Evolutionary conservation across 2,888 invertebrate genomes (phyloP).

Genomic region (Pyralis farinalis): DNA sequence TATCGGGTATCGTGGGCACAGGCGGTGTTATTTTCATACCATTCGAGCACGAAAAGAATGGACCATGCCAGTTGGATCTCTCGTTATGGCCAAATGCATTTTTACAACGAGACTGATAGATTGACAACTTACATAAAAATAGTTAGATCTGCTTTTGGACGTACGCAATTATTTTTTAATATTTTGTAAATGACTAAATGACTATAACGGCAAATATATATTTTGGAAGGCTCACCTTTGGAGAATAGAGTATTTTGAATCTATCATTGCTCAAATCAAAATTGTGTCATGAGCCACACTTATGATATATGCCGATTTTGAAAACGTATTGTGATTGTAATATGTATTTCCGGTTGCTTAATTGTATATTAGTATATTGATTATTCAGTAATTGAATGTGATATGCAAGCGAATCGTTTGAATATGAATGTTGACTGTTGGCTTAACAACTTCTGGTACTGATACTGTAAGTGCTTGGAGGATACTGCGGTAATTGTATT

Average conservation of each 20-base stretch:
- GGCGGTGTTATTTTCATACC: slow-evolving; percentile 42
- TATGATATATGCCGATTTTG: slow-evolving; percentile 65
- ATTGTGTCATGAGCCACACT: slow-evolving; percentile 69
- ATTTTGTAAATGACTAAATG: slow-evolving; percentile 62
- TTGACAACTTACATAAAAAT: slow-evolving; percentile 65
- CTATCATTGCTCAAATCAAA: slow-evolving; percentile 74
- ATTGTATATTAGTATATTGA: slow-evolving; percentile 55
- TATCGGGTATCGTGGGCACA: slow-evolving; percentile 49
- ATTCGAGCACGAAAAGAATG: slow-evolving; percentile 32
- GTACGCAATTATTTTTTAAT: slow-evolving; percentile 68
- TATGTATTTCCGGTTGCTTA: slow-evolving; percentile 54
- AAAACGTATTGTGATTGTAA: slow-evolving; percentile 60
- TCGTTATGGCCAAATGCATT: slow-evolving; percentile 77
- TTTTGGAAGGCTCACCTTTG: slow-evolving; percentile 77
- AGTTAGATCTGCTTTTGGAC: slow-evolving; percentile 73
- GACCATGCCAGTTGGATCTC: slow-evolving; percentile 66
- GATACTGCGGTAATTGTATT: not conserved
- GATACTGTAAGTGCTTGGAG: slow-evolving; percentile 15
- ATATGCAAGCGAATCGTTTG: slow-evolving; percentile 65
- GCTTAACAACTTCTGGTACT: slow-evolving; percentile 54
- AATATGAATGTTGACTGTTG: slow-evolving; percentile 47
- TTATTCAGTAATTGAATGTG: slow-evolving; percentile 70
- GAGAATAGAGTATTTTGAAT: slow-evolving; percentile 64
- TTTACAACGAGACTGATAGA: slow-evolving; percentile 77
- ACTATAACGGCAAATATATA: slow-evolving; percentile 61